phyloP scores from a whole-genome alignment of 2,888 invertebrate genomes.

The Lepeophtheirus nordmannii region DNA sequence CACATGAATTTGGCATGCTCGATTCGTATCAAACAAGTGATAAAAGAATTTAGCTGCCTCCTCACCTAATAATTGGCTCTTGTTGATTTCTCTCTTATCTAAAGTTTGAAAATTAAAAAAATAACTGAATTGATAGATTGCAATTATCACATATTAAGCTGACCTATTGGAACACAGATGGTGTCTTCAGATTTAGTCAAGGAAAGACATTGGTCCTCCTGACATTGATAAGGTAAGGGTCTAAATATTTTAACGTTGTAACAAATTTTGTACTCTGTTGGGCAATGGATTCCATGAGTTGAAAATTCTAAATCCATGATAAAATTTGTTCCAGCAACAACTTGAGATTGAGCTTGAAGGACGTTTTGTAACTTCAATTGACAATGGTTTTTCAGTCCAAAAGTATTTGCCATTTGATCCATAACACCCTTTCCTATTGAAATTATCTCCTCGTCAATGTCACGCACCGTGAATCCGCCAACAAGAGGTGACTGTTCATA shows the following conservation, averaged over 20 bases:
- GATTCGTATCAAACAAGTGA: background rate
- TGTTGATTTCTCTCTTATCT: too few relatives aligned
- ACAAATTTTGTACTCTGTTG: background rate
- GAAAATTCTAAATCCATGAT: background rate
- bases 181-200: background rate
- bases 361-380: background rate
- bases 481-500: background rate
- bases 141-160: too few relatives aligned
- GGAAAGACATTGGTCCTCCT: background rate
- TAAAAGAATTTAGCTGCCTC: conserved; percentile 2
- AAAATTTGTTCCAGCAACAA: background rate
- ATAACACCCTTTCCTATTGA: too few relatives aligned
- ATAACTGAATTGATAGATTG: too few relatives aligned
- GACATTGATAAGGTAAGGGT: background rate
- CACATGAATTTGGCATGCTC: background rate
- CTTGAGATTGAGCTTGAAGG: background rate
- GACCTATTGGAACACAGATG: background rate
- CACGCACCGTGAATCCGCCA: background rate
- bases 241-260: background rate
- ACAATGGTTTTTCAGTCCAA: too few relatives aligned
- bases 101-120: too few relatives aligned
- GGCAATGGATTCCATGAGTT: background rate
- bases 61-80: background rate
- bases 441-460: background rate
- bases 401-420: too few relatives aligned